Percentiles rank a stretch among this genome's conserved stretches.
These are phyloP conservation scores for Trypoxylus dichotomus DNA, from an alignment of 1,140 invertebrate species.

Conservation along the genomic window DNA sequence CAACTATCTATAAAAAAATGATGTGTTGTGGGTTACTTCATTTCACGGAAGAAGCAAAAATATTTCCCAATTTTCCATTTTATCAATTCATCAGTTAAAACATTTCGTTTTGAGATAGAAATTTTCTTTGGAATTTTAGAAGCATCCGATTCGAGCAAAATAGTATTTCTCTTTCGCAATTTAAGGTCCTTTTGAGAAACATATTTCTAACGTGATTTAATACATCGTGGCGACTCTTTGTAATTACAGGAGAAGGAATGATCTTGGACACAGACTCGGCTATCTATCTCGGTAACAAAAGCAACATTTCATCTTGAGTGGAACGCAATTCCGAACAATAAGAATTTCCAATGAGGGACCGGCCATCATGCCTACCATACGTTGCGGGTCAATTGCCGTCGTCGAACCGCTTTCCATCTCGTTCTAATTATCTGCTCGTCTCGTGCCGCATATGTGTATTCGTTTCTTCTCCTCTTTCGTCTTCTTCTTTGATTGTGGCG, in stretches of 20 bases:
- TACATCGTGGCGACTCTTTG: background rate
- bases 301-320: slow-evolving; percentile 23
- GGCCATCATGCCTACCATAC: slow-evolving; percentile 19
- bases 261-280: background rate
- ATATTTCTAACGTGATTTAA: slow-evolving; percentile 5
- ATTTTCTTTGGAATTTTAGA: no score
- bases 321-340: slow-evolving; percentile 23
- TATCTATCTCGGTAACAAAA: slow-evolving; percentile 11
- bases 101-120: no score
- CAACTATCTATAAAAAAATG: no score
- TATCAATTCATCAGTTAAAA: no score
- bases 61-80: no score
- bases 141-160: no score
- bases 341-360: slow-evolving; percentile 23
- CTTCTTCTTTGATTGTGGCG: background rate
- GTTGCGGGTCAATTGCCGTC: slow-evolving; percentile 20
- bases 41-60: no score
- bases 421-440: slow-evolving; percentile 11
- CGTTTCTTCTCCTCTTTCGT: background rate
- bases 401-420: slow-evolving; percentile 18
- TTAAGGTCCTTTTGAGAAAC: background rate
- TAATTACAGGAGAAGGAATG: background rate
- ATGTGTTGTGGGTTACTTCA: no score
- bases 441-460: background rate
- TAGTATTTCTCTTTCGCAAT: background rate